phyloP scores from a whole-genome alignment of 2,113 vertebrate species.

The Nannospalax galili region DNA sequence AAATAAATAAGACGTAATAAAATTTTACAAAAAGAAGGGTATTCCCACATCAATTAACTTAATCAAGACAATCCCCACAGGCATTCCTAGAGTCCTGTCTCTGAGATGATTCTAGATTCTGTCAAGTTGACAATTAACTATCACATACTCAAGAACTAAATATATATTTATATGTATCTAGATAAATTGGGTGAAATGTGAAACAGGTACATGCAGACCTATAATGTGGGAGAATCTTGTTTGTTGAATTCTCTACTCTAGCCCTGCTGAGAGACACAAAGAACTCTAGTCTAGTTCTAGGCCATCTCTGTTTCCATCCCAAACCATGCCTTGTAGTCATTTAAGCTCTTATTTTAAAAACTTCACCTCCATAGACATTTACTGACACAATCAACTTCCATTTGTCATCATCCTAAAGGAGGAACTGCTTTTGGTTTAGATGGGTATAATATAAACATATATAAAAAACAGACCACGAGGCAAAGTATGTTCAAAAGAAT shows the following conservation, averaged over 20 bases:
- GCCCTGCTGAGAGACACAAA: background rate
- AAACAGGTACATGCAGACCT: background rate
- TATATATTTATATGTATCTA: background rate
- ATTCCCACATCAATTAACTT: background rate
- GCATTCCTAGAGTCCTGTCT: background rate
- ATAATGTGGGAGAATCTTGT: background rate
- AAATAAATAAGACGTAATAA: background rate
- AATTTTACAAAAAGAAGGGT: background rate
- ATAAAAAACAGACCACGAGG: constrained; percentile 20
- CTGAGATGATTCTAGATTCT: background rate
- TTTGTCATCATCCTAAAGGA: constrained; percentile 51
- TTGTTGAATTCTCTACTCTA: background rate
- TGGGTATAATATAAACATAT: background rate
- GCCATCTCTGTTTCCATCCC: background rate
- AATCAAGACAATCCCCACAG: background rate
- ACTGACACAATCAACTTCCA: background rate
- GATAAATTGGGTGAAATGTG: background rate
- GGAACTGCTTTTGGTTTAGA: constrained; percentile 13
- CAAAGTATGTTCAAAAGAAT: constrained; percentile 71
- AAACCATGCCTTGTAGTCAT: background rate
- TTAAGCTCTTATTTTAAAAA: constrained; percentile 3
- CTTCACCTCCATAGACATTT: background rate
- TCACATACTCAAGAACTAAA: background rate
- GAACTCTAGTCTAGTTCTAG: background rate
- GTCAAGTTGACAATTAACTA: background rate